Percentiles rank a stretch among this genome's conserved stretches.
These are phyloP conservation scores for Himalopsyche phryganea DNA, from an alignment of 1,140 invertebrate species.

Conservation along the genomic window DNA sequence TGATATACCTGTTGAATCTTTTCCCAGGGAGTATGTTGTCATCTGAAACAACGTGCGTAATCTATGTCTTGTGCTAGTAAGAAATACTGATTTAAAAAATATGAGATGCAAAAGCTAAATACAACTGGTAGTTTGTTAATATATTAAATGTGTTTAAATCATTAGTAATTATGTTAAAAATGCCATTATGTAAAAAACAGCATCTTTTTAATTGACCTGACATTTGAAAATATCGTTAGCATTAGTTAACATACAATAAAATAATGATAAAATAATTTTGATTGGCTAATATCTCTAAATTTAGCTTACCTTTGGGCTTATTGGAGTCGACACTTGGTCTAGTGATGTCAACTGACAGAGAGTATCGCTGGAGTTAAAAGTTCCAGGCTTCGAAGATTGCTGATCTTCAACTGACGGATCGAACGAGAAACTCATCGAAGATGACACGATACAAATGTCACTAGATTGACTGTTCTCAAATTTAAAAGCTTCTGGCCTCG, in stretches of 20 bases:
- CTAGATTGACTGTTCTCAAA: conserved; percentile 36
- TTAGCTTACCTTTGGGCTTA: conserved; percentile 50
- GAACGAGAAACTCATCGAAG: conserved; percentile 52
- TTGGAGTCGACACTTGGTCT: conserved; percentile 52
- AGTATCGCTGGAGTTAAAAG: conserved; percentile 52
- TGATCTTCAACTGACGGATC: conserved; percentile 48
- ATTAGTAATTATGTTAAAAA: no score
- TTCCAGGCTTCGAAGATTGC: conserved; percentile 44
- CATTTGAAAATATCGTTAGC: no score
- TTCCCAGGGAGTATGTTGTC: conserved; percentile 19
- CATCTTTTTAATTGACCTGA: no score
- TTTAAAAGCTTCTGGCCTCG: conserved; percentile 20
- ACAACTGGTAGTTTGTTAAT: no score
- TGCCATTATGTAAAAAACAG: no score
- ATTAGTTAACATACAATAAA: no score
- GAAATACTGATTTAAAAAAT: neutral
- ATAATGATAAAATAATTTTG: no score
- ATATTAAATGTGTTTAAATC: no score
- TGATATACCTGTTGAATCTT: conserved; percentile 21
- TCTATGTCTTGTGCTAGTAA: no score
- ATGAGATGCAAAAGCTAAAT: no score
- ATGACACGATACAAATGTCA: conserved; percentile 51
- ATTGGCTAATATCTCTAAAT: no score
- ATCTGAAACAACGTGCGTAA: conserved; percentile 14
- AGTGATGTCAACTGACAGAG: conserved; percentile 52